These are phyloP conservation scores for Actenoides lindsayi DNA, from an alignment of 2,113 vertebrate genomes.

Conservation along the genomic window DNA sequence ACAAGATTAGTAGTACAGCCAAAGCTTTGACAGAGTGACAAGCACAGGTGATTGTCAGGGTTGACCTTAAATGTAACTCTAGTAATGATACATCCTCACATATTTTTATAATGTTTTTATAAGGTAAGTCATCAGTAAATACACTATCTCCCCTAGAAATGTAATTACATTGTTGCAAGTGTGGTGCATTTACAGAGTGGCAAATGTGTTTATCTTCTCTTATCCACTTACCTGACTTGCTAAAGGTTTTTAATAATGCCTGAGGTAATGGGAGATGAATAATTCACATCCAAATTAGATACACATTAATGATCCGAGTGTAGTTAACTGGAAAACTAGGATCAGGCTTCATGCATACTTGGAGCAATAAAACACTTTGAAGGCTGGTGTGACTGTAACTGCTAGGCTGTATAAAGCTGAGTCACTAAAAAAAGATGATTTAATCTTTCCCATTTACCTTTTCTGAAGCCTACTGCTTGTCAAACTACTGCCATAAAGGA, in stretches of 20 bases:
- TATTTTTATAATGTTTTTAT: conserved; percentile 19
- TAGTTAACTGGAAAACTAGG: conserved; percentile 47
- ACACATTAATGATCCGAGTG: conserved; percentile 24
- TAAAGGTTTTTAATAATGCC: conserved; percentile 35
- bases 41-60: not conserved
- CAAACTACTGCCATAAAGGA: not conserved
- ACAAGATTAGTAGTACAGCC: not conserved
- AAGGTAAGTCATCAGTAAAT: not conserved
- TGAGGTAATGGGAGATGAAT: conserved; percentile 37
- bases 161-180: not conserved
- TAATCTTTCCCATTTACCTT: conserved; percentile 15
- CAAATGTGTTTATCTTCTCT: conserved; percentile 41
- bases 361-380: conserved; percentile 40
- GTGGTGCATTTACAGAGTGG: not conserved
- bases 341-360: not conserved
- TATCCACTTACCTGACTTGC: conserved; percentile 28
- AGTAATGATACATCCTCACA: not conserved
- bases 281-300: conserved; percentile 60
- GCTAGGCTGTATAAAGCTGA: conserved; percentile 34
- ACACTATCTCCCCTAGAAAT: not conserved
- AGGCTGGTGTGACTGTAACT: not conserved
- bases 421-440: conserved; percentile 36
- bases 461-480: not conserved
- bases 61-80: not conserved
- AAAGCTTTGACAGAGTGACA: not conserved